Evolutionary conservation across 1,140 invertebrate genomes (phyloP), one percentile per base, ranked within the genome.

Genomic region (Probaryconus sp.): DNA sequence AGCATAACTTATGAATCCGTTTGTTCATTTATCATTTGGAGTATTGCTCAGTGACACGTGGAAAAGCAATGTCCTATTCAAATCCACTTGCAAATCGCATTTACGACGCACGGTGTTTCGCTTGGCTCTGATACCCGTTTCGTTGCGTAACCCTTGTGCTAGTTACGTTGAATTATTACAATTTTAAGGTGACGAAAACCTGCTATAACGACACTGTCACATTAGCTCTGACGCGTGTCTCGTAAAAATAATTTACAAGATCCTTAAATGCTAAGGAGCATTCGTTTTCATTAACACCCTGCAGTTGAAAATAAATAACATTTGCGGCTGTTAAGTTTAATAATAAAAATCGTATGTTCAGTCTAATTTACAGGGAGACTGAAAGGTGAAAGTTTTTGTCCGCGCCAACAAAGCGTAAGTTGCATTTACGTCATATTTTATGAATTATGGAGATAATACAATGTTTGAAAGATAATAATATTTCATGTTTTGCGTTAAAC

Each of bases 21-120:
- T 38, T 37, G 24, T 69, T 51, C 55, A 69, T 69, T 69, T 69
- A 69, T 69, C 65, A 60, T 20, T 5, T 43, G 6, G 24, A 14
- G 38, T 7, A 45, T 51, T 60, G 0, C 6, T 5, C 20, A 13
- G 24, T 60, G 65, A 53, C 65, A 43, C 4, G 20, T 35, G 18
- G 45, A 58, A 68, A 68, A 58, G 53, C 21, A n/a, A n/a, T n/a
- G n/a, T n/a, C 16, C 37, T 20, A 14, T 60, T 47, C 42, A 69
- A 58, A 45, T 31, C 55, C 64, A 69, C 47, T 60, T 58, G 63
- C 53, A 56, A 14, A 64, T 45, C 21, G 14, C 45, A 35, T 61
- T 51, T 50, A 50, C 45, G n/a, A n/a, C n/a, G n/a, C n/a, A n/a
- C n/a, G n/a, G n/a, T n/a, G n/a, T n/a, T n/a, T n/a, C n/a, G n/a